Percentiles rank a stretch among this genome's conserved stretches.
phyloP scores from a whole-genome alignment of 2,888 invertebrate genomes.

The Apeira syringaria region DNA sequence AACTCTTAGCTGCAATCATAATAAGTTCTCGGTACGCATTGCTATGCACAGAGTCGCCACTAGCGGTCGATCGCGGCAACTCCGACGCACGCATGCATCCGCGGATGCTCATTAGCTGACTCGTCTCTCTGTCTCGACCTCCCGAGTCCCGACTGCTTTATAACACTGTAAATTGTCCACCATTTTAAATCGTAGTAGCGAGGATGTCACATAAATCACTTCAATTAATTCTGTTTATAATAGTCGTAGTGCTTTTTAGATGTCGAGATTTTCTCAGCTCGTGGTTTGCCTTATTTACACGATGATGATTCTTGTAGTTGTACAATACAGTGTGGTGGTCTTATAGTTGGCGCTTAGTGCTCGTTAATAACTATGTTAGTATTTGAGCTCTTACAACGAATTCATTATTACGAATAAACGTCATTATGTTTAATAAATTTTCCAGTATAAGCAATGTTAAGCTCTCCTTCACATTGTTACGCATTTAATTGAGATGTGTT shows the following conservation, averaged over 20 bases:
- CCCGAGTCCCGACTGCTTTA: conserved; percentile 52
- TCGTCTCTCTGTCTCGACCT: conserved; percentile 46
- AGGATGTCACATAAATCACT: conserved; percentile 28
- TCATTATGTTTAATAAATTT: no score
- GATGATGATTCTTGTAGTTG: neutral
- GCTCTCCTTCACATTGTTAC: no score
- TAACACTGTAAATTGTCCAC: conserved; percentile 59
- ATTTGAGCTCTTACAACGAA: no score
- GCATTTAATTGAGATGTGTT: no score
- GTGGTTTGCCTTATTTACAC: neutral
- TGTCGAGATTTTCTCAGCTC: neutral
- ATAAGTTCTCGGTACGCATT: conserved; percentile 16
- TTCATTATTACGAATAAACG: no score
- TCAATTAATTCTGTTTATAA: conserved; percentile 30
- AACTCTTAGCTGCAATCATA: neutral
- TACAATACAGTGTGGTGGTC: no score
- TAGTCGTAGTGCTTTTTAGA: conserved; percentile 12
- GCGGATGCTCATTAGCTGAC: conserved; percentile 51
- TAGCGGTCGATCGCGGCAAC: conserved; percentile 33
- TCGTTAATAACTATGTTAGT: no score
- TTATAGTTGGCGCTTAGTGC: no score
- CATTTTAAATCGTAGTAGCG: conserved; percentile 40
- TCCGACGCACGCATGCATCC: conserved; percentile 34
- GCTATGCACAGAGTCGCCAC: conserved; percentile 35
- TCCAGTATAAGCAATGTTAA: no score